These are phyloP conservation scores for Cepaea nemoralis DNA, from an alignment of 1,140 invertebrate genomes.

Conservation along the genomic window DNA sequence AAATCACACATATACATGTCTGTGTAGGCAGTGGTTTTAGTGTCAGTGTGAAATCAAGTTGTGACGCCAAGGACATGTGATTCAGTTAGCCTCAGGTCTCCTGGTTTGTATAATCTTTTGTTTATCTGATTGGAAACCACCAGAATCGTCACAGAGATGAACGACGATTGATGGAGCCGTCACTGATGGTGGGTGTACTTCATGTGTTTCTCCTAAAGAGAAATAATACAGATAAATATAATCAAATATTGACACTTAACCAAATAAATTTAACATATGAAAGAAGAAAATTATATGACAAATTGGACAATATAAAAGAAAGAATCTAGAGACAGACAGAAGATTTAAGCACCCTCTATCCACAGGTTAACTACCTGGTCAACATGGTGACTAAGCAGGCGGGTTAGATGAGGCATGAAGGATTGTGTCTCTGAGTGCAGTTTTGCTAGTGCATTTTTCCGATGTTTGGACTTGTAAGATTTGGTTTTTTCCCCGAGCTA, in stretches of 20 bases:
- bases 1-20: too few relatives aligned
- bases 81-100: conserved; percentile 7
- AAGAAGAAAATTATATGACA: neutral
- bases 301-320: too few relatives aligned
- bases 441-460: too few relatives aligned
- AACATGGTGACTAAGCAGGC: too few relatives aligned
- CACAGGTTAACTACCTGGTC: too few relatives aligned
- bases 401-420: too few relatives aligned
- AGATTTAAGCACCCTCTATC: too few relatives aligned
- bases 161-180: conserved; percentile 33
- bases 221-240: neutral
- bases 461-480: too few relatives aligned
- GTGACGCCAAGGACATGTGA: neutral
- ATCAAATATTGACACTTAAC: neutral
- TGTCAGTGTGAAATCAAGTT: neutral
- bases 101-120: conserved; percentile 11
- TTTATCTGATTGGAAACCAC: neutral
- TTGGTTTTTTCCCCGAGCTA: too few relatives aligned
- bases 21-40: too few relatives aligned
- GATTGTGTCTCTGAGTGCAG: too few relatives aligned
- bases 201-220: conserved; percentile 28
- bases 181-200: conserved; percentile 22
- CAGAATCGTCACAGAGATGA: conserved; percentile 32
- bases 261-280: neutral
- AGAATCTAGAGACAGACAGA: neutral